Evolutionary conservation across 1,140 invertebrate species (phyloP), one percentile per base, ranked within the genome.

Genomic region (Archegozetes longisetosus): DNA sequence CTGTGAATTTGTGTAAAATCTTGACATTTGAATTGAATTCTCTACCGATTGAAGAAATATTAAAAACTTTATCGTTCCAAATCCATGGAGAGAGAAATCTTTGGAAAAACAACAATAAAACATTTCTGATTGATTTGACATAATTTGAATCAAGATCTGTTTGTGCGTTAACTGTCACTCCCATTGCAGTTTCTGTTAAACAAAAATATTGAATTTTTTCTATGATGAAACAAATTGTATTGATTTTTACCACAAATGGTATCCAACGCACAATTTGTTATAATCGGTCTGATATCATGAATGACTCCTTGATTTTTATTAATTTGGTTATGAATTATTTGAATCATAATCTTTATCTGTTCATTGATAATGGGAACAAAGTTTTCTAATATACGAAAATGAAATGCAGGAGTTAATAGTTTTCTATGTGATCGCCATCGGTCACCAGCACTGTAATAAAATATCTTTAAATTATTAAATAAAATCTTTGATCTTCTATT

Each of bases 211-310:
- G n/a, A 25, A 24, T 6, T 55, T n/a, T 48, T 28, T 48, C n/a
- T 9, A 55, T 22, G n/a, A n/a, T n/a, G n/a, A n/a, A n/a, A n/a
- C n/a, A n/a, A n/a, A n/a, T n/a, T n/a, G n/a, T n/a, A n/a, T n/a
- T n/a, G 40, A 17, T 23, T 64, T 63, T 66, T 64, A 76, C 84
- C 84, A 70, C 84, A 87, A 59, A 91, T 86, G 65, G 87, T 85
- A 64, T 94, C 87, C 1, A 95, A 82, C 0, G 89, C 88, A 53
- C 85, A 88, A 17, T 81, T 75, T 20, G 84, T 82, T 9, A 89
- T 77, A 66, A 80, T 80, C 20, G 81, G 79, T 70, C 82, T 85
- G 32, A 91, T 78, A 69, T 91, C 81, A 50, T 66, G 48, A 55
- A 61, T 60, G 20, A 46, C 9, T 6, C 53, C 17, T 6, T 55